Evolutionary conservation across 2,797 vertebrate species (phyloP), one percentile per base, ranked within the genome.

Genomic region (Onychomys torridus): DNA sequence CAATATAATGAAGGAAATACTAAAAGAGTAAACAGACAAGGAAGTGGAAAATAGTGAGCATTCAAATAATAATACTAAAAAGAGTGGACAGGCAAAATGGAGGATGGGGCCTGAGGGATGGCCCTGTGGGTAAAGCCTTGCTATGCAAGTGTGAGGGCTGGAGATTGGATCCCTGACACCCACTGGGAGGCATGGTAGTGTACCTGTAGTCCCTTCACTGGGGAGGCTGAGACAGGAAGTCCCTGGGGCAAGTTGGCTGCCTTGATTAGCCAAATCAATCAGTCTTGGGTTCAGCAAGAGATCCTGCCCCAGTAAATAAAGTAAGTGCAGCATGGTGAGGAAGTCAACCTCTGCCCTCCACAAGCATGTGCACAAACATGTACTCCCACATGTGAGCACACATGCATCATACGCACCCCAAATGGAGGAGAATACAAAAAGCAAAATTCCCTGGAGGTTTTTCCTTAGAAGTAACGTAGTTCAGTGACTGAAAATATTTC

Each of bases 401-500:
- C 21, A 52, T 7, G 49, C 32, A 37, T 3, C n/a, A 52, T 14
- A 10, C 1, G 23, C 7, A 55, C 32, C 6, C 17, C 43, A 67
- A 46, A 46, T 87, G 21, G 9, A 91, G 40, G 37, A 69, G 52
- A 52, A 9, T 46, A 37, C 79, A 71, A 93, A 77, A 91, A 61
- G 78, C 55, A 81, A 59, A 55, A 21, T 84, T 79, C 32, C 29
- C 46, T 92, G 67, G 37, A 59, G 13, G 4, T 52, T 91, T 67
- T 86, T 29, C 14, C 61, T 65, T 71, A 46, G 34, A 86, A 86
- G 37, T 63, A 23, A 25, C 49, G 43, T 78, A 55, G 7, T 43
- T 91, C n/a, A 76, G 25, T 88, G 86, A 91, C 55, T 89, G 63
- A 91, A 76, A 81, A 61, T 57, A 32, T 84, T 65, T 90, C 82